Percentiles rank a stretch among this genome's conserved stretches.
Evolutionary conservation across 2,888 invertebrate species (phyloP).

Genomic region (Thymelicus acteon): DNA sequence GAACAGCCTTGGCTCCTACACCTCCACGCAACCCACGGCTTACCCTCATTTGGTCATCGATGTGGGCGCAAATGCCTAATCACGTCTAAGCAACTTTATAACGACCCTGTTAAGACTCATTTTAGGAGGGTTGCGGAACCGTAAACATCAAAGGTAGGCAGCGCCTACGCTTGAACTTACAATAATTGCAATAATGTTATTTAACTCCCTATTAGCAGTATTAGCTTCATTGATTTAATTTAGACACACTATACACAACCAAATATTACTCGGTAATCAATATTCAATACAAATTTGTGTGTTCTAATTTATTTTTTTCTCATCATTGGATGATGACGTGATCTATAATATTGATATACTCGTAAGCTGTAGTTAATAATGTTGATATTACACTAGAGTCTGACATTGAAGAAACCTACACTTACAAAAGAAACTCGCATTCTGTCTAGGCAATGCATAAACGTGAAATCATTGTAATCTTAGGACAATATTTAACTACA

Average conservation of each 20-base stretch:
- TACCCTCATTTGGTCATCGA: constrained; percentile 82
- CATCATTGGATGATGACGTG: no score
- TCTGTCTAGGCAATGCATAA: no score
- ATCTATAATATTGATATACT: no score
- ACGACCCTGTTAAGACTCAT: constrained; percentile 71
- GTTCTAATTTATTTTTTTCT: no score
- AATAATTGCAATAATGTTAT: constrained; percentile 64
- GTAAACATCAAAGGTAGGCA: constrained; percentile 63
- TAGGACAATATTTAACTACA: no score
- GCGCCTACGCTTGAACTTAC: constrained; percentile 68
- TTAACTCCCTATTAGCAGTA: constrained; percentile 42
- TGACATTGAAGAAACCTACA: no score
- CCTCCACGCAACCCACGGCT: constrained; percentile 80
- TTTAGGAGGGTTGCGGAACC: constrained; percentile 76
- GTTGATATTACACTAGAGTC: no score
- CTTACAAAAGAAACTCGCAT: no score
- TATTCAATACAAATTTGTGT: no score
- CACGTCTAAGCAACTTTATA: constrained; percentile 78
- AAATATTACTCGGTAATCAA: background rate
- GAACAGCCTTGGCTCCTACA: constrained; percentile 81
- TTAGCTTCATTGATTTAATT: constrained; percentile 45
- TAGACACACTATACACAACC: background rate
- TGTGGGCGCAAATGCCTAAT: constrained; percentile 78
- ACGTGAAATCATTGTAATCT: no score
- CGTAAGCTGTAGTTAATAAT: no score